Base-by-base conservation (phyloP, 1,140 invertebrate genomes). In the Euura lappo region DNA sequence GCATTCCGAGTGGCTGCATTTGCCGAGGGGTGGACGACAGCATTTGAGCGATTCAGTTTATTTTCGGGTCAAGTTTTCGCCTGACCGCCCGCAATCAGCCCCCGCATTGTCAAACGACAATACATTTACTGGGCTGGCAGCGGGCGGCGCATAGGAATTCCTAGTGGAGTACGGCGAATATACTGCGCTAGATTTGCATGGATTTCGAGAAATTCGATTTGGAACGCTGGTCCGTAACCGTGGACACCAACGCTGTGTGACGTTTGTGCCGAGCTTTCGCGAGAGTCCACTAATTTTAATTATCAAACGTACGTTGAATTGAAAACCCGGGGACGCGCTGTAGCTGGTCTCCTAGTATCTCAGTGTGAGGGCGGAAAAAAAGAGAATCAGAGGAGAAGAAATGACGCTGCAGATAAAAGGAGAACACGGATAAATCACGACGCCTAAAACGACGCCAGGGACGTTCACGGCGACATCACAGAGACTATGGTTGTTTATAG, bases 61-160 rank as follows among this genome's bases (percentile, higher is more conserved):
- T 84, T 85, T 85, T 82, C 80, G 78, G 80, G 77, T 81, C 83
- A 81, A 84, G 80, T 83, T 84, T 84, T 85, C 80, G 73, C 78
- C 74, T 74, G 77, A 79, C 71, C 79, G 81, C 70, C 77, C 76
- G 81, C 83, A 85, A 85, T 85, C 84, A 85, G 81, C 76, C 80
- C 51, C 69, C 70, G 79, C 79, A 84, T 84, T 83, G 84, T 85
- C 75, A 80, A n/a, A 28, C 74, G 81, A 83, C 82, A 82, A 83
- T 81, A 84, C 78, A 79, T 83, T 81, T 79, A 78, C 80, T 47
- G 72, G 70, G 42, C 71, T 75, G 70, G 74, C 65, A 45, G 4
- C n/a, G 44, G 13, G 44, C 46, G 71, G 73, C 72, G 74, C 73
- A 60, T n/a, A 11, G 51, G 51, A 60, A 60, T 60, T 60, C 51